phyloP scores from a whole-genome alignment of 2,113 vertebrate species.

The Pipra filicauda region DNA sequence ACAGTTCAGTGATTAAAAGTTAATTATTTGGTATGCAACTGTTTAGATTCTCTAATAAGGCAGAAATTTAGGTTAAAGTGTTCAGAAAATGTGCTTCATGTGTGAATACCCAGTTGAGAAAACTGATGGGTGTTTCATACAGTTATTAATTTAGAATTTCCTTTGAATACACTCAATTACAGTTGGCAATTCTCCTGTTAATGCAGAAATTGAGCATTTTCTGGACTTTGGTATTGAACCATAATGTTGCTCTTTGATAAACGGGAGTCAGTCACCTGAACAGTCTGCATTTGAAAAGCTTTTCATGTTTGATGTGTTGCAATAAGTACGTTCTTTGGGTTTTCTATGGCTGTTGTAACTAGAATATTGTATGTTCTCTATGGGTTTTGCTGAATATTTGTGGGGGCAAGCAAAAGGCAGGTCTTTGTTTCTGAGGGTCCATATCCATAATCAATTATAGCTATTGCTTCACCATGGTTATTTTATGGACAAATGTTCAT shows the following conservation, averaged over 20 bases:
- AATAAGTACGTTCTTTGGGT: neutral
- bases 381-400: neutral
- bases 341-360: neutral
- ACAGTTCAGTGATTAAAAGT: neutral
- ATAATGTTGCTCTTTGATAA: neutral
- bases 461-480: neutral
- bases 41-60: neutral
- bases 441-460: constrained; percentile 18
- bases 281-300: constrained; percentile 81
- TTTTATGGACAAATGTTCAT: constrained; percentile 6
- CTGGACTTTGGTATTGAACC: neutral
- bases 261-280: neutral
- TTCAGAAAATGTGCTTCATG: neutral
- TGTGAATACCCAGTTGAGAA: neutral
- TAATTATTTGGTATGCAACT: neutral
- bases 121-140: neutral
- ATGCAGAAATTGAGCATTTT: neutral
- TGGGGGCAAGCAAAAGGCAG: neutral
- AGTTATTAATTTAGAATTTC: neutral
- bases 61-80: neutral
- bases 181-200: neutral
- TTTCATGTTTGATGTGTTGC: constrained; percentile 4
- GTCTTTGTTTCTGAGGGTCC: neutral
- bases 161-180: neutral
- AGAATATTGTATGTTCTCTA: neutral